Evolutionary conservation across 2,113 vertebrate species (phyloP).

Genomic region (Pituophis catenifer): DNA sequence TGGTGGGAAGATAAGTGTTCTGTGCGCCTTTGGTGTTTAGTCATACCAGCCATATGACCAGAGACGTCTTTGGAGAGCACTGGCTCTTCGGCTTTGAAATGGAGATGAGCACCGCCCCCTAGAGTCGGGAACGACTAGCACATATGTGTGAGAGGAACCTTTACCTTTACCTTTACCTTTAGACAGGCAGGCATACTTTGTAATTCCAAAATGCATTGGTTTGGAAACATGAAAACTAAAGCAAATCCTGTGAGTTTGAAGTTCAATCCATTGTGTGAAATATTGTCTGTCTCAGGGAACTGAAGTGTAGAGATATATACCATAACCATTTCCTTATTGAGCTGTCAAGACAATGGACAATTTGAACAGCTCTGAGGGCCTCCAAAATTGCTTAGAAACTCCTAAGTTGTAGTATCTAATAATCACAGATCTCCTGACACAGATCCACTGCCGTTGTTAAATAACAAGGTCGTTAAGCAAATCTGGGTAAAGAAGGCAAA

Average conservation of each 20-base stretch:
- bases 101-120: too few relatives aligned
- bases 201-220: background rate
- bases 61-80: too few relatives aligned
- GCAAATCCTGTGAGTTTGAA: background rate
- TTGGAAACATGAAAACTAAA: background rate
- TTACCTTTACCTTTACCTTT: background rate
- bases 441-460: too few relatives aligned
- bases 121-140: too few relatives aligned
- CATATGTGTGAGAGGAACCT: too few relatives aligned
- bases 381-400: background rate
- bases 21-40: too few relatives aligned
- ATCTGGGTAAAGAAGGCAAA: too few relatives aligned
- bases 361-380: background rate
- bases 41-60: too few relatives aligned
- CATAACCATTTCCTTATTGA: background rate
- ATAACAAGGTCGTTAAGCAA: too few relatives aligned
- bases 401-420: background rate
- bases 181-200: background rate
- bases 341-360: background rate
- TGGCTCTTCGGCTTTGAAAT: too few relatives aligned
- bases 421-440: background rate
- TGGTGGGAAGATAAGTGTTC: too few relatives aligned
- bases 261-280: background rate
- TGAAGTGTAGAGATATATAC: background rate
- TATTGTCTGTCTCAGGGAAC: background rate